phyloP scores from a whole-genome alignment of 2,113 vertebrate species.

The Coptodon bakossiorum region DNA sequence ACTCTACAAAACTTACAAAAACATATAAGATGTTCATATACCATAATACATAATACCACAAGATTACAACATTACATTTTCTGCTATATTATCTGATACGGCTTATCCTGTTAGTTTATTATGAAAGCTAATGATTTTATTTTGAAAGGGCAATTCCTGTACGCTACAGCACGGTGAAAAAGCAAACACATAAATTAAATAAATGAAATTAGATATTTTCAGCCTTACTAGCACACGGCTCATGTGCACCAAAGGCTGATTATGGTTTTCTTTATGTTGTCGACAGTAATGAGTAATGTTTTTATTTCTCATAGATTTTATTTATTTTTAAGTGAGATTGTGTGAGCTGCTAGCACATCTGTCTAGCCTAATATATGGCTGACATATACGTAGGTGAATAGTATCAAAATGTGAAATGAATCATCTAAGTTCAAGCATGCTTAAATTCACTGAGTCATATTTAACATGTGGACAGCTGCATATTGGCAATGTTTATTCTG shows the following conservation, averaged over 20 bases:
- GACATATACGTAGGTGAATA: background rate
- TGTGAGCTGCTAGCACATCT: background rate
- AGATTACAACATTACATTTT: background rate
- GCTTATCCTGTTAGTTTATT: background rate
- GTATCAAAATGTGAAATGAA: background rate
- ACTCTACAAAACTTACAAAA: background rate
- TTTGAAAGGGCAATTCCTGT: accelerated
- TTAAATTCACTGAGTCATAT: background rate
- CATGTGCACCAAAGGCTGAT: background rate
- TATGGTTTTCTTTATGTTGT: background rate
- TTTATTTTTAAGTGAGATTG: background rate
- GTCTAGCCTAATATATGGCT: background rate
- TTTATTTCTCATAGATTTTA: background rate
- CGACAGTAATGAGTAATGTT: background rate
- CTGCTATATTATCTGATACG: background rate
- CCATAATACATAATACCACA: background rate
- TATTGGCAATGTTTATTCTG: background rate
- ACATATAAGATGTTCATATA: background rate
- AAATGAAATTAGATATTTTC: background rate
- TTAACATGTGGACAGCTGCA: background rate
- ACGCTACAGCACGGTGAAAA: background rate
- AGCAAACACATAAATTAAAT: background rate
- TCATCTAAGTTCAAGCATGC: background rate
- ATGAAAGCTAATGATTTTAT: background rate
- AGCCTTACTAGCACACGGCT: background rate